phyloP scores from a whole-genome alignment of 2,113 vertebrate genomes.

The Oreamnos americanus region DNA sequence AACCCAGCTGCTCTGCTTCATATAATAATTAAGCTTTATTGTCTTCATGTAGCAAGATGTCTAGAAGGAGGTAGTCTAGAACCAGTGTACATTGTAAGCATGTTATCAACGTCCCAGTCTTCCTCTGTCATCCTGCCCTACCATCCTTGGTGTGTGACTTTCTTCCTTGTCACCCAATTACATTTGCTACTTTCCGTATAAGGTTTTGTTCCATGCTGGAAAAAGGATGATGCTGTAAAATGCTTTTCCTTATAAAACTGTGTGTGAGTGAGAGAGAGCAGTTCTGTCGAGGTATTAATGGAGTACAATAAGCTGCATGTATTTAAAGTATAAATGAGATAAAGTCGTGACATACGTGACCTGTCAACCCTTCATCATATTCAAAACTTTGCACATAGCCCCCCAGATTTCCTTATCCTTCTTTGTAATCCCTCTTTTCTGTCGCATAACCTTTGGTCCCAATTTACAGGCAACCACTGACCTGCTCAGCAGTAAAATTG shows the following conservation, averaged over 20 bases:
- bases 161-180: neutral
- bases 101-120: neutral
- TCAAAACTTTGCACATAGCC: neutral
- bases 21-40: neutral
- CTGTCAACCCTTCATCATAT: neutral
- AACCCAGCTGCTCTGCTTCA: neutral
- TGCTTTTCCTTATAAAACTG: neutral
- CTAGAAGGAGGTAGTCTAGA: neutral
- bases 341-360: neutral
- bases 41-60: neutral
- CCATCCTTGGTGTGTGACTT: neutral
- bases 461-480: neutral
- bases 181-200: neutral
- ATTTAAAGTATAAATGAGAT: neutral
- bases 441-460: neutral
- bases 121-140: neutral
- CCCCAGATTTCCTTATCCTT: neutral
- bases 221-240: neutral
- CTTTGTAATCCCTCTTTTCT: neutral
- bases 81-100: neutral
- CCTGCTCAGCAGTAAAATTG: neutral
- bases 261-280: neutral
- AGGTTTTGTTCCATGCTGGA: neutral
- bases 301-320: neutral
- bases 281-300: neutral